phyloP scores from a whole-genome alignment of 2,797 vertebrate genomes.

The Pagetopsis macropterus region DNA sequence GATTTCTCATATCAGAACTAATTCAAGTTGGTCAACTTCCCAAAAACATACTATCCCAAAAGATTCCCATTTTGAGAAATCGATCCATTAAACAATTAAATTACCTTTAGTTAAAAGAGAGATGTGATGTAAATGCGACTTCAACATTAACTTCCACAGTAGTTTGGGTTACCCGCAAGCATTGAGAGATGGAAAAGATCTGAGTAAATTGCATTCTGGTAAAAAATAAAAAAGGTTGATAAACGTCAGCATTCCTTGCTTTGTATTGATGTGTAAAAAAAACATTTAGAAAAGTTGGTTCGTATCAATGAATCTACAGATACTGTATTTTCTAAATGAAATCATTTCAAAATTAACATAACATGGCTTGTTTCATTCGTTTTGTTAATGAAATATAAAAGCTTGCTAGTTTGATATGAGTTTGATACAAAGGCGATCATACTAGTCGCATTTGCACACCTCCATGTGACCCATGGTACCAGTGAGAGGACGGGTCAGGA shows the following conservation, averaged over 20 bases:
- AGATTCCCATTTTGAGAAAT: background rate
- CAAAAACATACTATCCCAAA: background rate
- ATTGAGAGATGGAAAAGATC: background rate
- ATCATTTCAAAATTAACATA: no score
- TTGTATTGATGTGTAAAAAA: background rate
- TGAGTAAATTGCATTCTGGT: no score
- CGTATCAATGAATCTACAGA: background rate
- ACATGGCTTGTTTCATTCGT: background rate
- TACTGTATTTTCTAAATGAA: background rate
- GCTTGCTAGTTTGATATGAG: background rate
- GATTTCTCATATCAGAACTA: background rate
- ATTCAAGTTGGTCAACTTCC: background rate
- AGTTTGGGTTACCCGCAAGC: background rate
- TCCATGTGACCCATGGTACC: slow-evolving; percentile 21
- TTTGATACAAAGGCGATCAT: background rate
- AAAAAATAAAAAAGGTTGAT: background rate
- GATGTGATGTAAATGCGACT: background rate
- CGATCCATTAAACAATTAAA: no score
- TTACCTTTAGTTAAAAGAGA: background rate
- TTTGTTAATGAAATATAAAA: background rate
- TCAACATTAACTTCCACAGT: background rate
- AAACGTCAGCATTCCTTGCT: background rate
- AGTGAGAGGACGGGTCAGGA: slow-evolving; percentile 44
- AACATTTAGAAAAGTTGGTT: background rate
- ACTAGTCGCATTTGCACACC: slow-evolving; percentile 2